Base-by-base conservation (phyloP, 2,888 invertebrate genomes). In the Pyrocoelia pectoralis region DNA sequence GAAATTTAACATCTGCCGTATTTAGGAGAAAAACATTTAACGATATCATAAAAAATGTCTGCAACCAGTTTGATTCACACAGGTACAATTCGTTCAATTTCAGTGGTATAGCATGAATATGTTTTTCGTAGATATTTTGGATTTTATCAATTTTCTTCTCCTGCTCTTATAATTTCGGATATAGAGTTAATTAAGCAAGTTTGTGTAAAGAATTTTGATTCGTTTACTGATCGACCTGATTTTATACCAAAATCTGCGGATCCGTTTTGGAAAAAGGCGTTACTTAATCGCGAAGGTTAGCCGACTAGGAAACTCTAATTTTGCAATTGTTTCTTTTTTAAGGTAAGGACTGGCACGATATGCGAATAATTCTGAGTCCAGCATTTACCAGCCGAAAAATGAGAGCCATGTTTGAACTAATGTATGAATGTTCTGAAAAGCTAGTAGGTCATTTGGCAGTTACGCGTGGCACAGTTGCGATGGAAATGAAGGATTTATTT, bases 401-500 rank as follows among this genome's bases (percentile, higher is more conserved):
- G 46, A 46, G 18, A 17, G 46, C 17, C 14, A 46, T 46, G 46
- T 46, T 46, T 46, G 3, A 46, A 17, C 18, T 46, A n/a, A 17
- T 46, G 6, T 4, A 15, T n/a, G 17, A 46, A 10, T 46, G 46
- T 46, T 15, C 46, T 5, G 46, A 46, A 46, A 15, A 18, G 3
- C 17, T 46, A 4, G 46, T 18, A 2, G n/a, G 17, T 18, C 17
- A 46, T 17, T 46, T 17, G 13, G 6, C n/a, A 10, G 17, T 10
- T 17, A n/a, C 14, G 15, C 2, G 8, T 4, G 46, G 8, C 6
- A 17, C 17, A 18, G 10, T 28, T 51, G 18, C 17, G 10, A 5
- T 57, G 2, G 61, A 62, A 38, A 46, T 52, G 33, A 56, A 24
- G 29, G 56, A 52, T 1, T 10, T 33, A 10, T 56, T 56, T 24